Conservation (phyloP, 2,888 invertebrate species). For the Tipula helvola region DNA sequence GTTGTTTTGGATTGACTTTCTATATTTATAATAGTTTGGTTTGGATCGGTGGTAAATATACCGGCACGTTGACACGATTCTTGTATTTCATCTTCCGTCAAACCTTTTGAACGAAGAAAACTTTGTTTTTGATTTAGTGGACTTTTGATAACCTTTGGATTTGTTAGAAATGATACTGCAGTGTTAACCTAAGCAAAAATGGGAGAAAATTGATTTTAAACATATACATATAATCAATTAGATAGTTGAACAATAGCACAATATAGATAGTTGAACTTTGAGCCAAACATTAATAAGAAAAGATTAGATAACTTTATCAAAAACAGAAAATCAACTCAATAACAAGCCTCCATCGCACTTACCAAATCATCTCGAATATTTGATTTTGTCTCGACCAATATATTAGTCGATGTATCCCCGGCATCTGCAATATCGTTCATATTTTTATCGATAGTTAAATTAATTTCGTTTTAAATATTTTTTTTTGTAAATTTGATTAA, state of each 20-base stretch:
- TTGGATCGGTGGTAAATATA: conserved; percentile 30
- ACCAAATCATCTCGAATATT: conserved; percentile 28
- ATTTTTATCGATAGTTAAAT: conserved; percentile 27
- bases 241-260: too few species aligned
- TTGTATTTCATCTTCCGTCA: conserved; percentile 61
- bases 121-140: conserved; percentile 65
- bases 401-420: conserved; percentile 28
- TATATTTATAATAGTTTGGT: conserved; percentile 30
- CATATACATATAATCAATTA: not conserved
- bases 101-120: conserved; percentile 64
- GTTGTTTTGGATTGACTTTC: conserved; percentile 18
- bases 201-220: not conserved
- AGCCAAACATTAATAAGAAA: conserved; percentile 5
- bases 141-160: conserved; percentile 69
- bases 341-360: conserved; percentile 16
- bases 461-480: conserved; percentile 26
- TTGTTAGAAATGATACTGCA: conserved; percentile 74
- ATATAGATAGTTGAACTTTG: not conserved
- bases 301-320: not conserved
- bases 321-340: not conserved
- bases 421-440: conserved; percentile 32
- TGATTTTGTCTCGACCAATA: not conserved
- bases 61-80: conserved; percentile 57
- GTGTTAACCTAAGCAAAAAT: conserved; percentile 52
- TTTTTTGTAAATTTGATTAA: not conserved